phyloP scores from a whole-genome alignment of 2,113 vertebrate genomes.

The Manacus vitellinus region DNA sequence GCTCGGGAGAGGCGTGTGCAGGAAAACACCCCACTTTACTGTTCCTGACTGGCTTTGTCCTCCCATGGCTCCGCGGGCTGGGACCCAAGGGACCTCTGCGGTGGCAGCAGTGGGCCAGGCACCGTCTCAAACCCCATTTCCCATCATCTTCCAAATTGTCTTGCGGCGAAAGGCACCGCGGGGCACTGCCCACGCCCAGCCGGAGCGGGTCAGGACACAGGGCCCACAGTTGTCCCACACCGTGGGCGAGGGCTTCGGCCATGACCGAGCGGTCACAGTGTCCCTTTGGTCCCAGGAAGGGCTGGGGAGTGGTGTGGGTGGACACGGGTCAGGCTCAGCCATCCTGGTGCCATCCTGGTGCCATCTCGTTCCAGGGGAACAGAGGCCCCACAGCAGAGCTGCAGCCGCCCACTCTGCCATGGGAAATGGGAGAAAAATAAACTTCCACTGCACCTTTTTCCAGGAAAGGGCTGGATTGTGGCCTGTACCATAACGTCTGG shows the following conservation, averaged over 20 bases:
- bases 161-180: accelerated
- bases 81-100: neutral
- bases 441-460: neutral
- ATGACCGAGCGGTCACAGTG: neutral
- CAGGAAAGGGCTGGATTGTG: neutral
- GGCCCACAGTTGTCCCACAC: neutral
- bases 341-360: neutral
- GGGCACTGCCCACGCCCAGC: neutral
- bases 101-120: neutral
- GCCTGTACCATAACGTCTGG: accelerated
- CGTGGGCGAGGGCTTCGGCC: accelerated
- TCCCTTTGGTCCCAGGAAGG: neutral
- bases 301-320: neutral
- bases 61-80: neutral
- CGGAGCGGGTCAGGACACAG: neutral
- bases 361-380: neutral
- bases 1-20: neutral
- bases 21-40: neutral
- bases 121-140: neutral
- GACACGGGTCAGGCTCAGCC: neutral
- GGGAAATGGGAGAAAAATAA: neutral
- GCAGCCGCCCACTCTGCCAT: neutral
- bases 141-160: neutral
- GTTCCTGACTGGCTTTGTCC: neutral
- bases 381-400: neutral